These are phyloP conservation scores for Atopsyche davidsoni DNA, from an alignment of 1,140 invertebrate genomes.

Conservation along the genomic window DNA sequence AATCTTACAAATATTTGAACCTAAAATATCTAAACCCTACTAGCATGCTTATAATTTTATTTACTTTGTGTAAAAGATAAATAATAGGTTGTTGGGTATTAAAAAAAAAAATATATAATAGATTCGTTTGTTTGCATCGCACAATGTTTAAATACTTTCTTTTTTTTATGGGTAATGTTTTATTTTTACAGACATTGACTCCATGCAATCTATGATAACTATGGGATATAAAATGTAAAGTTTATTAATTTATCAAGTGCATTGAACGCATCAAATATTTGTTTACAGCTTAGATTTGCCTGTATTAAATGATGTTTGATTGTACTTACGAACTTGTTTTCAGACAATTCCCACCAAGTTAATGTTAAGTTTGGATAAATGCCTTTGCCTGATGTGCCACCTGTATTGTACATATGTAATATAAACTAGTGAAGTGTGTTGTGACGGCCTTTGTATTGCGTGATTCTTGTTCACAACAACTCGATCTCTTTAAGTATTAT, in stretches of 20 bases:
- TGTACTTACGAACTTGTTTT: background rate
- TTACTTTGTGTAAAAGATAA: background rate
- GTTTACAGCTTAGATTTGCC: no score
- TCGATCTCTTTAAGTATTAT: no score
- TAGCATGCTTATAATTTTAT: no score
- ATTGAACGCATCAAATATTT: background rate
- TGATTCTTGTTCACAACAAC: no score
- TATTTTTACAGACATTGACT: background rate
- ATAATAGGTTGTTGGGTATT: background rate
- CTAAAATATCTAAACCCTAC: no score
- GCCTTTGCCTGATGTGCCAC: background rate
- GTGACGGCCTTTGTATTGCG: no score
- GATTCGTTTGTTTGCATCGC: background rate
- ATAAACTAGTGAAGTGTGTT: background rate
- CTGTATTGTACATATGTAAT: background rate
- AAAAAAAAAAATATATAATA: background rate
- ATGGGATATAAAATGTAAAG: background rate
- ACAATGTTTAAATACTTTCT: background rate
- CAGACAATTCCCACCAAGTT: background rate
- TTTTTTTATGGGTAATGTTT: background rate
- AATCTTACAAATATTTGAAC: no score
- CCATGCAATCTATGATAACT: background rate
- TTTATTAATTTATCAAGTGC: background rate
- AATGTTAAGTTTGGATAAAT: background rate
- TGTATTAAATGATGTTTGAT: no score